Conservation (phyloP, 37 sponge, comb jelly and placozoan species). For the Tethya wilhelma region DNA sequence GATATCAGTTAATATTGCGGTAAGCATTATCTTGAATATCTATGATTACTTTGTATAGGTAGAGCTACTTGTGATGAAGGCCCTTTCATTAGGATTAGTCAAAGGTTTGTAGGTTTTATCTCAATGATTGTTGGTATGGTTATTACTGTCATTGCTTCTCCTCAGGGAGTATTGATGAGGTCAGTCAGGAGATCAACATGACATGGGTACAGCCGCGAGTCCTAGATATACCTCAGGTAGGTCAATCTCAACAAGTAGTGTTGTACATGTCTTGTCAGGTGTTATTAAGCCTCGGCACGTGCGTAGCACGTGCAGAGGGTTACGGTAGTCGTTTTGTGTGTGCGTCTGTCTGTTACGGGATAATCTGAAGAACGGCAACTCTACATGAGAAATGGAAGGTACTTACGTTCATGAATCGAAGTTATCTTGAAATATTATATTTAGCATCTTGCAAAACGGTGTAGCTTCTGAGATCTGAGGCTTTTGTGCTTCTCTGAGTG, state of each 20-base stretch:
- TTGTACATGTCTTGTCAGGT: background rate
- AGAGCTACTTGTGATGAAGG: background rate
- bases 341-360: too few species aligned
- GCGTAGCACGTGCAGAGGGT: background rate
- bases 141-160: too few species aligned
- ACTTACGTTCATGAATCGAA: too few species aligned
- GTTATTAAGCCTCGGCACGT: background rate
- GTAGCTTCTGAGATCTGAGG: too few species aligned
- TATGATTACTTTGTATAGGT: background rate
- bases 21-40: background rate
- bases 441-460: too few species aligned
- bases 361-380: too few species aligned
- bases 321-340: background rate
- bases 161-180: constrained; percentile 81
- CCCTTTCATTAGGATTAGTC: background rate
- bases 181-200: constrained; percentile 75
- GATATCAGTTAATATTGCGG: background rate
- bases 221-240: constrained; percentile 79
- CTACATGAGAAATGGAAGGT: too few species aligned
- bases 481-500: too few species aligned
- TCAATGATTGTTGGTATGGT: background rate
- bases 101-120: too few species aligned
- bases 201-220: constrained; percentile 97
- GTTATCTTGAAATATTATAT: too few species aligned
- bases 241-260: background rate